A percentile compares a stretch with the other conserved stretches of the same genome.
These are phyloP conservation scores for Scaptomyza graminum DNA, from an alignment of 1,140 invertebrate species.

Conservation along the genomic window DNA sequence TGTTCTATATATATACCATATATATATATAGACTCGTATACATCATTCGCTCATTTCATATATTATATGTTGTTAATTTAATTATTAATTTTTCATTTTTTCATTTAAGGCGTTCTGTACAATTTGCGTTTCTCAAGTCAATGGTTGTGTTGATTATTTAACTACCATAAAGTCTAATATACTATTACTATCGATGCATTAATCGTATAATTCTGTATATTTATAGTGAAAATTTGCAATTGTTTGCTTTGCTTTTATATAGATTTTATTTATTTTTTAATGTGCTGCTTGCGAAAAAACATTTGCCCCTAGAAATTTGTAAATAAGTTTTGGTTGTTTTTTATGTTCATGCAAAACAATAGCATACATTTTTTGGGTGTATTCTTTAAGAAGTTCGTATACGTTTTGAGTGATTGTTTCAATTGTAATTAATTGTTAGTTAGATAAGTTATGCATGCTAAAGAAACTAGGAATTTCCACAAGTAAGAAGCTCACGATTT, in stretches of 20 bases:
- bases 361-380: conserved; percentile 57
- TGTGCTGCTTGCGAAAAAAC: conserved; percentile 40
- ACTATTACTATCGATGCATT: conserved; percentile 77
- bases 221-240: conserved; percentile 68
- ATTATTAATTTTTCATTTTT: background rate
- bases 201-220: conserved; percentile 65
- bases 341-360: conserved; percentile 68
- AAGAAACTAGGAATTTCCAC: conserved; percentile 41
- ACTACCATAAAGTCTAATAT: conserved; percentile 73
- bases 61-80: conserved; percentile 38
- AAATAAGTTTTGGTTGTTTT: conserved; percentile 65
- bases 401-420: conserved; percentile 81
- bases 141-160: conserved; percentile 72
- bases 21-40: conserved; percentile 67
- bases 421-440: conserved; percentile 61
- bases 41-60: conserved; percentile 64
- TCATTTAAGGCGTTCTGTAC: conserved; percentile 79
- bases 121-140: conserved; percentile 78
- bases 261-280: conserved; percentile 30
- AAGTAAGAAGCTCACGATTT: conserved; percentile 69
- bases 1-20: conserved; percentile 47
- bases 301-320: conserved; percentile 58
- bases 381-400: conserved; percentile 82
- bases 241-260: conserved; percentile 22
- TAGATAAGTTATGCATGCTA: conserved; percentile 42